Conservation (phyloP, 2,888 invertebrate genomes). For the Itoplectis maculator region DNA sequence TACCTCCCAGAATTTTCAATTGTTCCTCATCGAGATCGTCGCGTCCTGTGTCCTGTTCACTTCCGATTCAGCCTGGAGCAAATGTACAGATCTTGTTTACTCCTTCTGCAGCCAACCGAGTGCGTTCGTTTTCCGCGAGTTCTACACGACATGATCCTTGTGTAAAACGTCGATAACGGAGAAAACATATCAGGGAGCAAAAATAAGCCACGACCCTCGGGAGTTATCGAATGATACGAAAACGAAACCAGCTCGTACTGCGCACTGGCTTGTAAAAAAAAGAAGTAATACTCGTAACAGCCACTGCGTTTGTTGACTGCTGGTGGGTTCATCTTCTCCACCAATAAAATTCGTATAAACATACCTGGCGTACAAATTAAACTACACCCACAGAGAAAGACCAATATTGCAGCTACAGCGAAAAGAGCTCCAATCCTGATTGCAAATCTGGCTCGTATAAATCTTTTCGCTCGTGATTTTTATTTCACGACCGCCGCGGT, state of each 20-base stretch:
- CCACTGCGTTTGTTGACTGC: not conserved
- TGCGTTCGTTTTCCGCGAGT: not conserved
- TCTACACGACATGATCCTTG: not conserved
- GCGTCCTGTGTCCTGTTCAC: too few species aligned
- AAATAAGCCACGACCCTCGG: not conserved
- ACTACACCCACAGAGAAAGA: not conserved
- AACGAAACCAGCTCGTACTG: not conserved
- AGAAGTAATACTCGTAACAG: not conserved
- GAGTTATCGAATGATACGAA: conserved; percentile 1
- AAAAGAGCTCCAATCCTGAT: not conserved
- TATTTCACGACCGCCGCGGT: not conserved
- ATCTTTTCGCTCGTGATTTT: not conserved
- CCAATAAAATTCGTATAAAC: not conserved
- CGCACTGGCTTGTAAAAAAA: not conserved
- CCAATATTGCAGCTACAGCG: conserved; percentile 16
- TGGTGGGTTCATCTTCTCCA: not conserved
- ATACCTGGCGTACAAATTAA: not conserved
- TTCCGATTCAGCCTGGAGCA: too few species aligned
- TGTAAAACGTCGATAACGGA: conserved; percentile 19
- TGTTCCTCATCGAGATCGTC: too few species aligned
- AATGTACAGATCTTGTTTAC: too few species aligned
- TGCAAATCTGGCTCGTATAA: not conserved
- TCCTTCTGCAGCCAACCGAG: too few species aligned
- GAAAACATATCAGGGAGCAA: conserved; percentile 33
- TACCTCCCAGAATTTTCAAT: too few species aligned